Evolutionary conservation across 1,140 invertebrate genomes (phyloP), one percentile per base, ranked within the genome.

Genomic region (Atta cephalotes): DNA sequence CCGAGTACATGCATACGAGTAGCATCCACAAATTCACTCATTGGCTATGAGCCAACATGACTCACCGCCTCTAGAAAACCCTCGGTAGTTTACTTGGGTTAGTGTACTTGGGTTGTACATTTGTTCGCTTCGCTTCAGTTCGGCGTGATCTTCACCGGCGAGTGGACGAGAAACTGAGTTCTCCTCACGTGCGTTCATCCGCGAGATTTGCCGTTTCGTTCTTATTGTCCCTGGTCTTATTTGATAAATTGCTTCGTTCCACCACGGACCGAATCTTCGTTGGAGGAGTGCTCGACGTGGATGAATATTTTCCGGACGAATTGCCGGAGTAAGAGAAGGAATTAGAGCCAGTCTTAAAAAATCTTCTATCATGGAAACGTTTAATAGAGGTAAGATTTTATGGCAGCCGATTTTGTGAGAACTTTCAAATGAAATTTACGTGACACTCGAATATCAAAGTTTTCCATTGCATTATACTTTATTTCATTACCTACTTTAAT

Each of bases 61-160:
- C 94, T 95, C 94, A 94, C 92, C 95, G 93, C 93, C 94, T 94
- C 93, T 92, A 95, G 92, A 92, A 94, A 95, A 94, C 91, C 91
- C 93, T 35, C 92, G 56, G 89, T 84, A 88, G 90, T 90, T 90
- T 90, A 91, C 21, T 21, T 21, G 21, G 21, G 21, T 21, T 21
- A 21, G 21, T 87, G 90, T 85, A 85, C 91, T 89, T 90, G 80
- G 63, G 56, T 76, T 49, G 85, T 68, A 45, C 49, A 74, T 88
- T 87, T 88, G 91, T 90, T 90, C 89, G 91, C 89, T 92, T 92
- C 91, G 92, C 91, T 90, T 91, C 90, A 92, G 91, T 93, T 92
- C 92, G 91, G 91, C 94, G 92, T 92, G 91, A 93, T 94, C 92
- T 93, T 80, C 89, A 92, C 86, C 91, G 80, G 78, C 85, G 91